Base-by-base conservation (phyloP, 2,888 invertebrate genomes). In the Machimus atricapillus region DNA sequence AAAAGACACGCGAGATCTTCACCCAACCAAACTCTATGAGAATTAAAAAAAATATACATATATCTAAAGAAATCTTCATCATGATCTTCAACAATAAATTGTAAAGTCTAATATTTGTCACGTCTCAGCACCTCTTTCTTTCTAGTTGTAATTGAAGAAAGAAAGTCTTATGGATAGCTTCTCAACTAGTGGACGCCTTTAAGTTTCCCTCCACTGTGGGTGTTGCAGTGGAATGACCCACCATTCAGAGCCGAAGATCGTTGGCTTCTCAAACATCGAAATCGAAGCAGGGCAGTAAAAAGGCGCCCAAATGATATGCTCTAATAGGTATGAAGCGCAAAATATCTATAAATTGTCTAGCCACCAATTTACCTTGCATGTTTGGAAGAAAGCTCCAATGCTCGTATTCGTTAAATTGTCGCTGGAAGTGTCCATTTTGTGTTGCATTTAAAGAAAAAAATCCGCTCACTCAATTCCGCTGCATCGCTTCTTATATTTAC, bases 311-410 rank as follows among this genome's bases (percentile, higher is more conserved):
- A 74, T 43, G 9, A 12, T 34, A 85, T 85, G 74, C 85, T 74
- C 85, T 74, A 27, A 85, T 85, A 85, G 66, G 7, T 83, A 46
- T 83, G 23, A 58, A 83, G 58, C 12, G 40, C 82, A 7, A 37
- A 66, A 83, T 31, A 83, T 83, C 43, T 12, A 37, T n/a, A 37
- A 66, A 83, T 66, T 23, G 12, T 12, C 8, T 23, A 66, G 23
- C 9, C 23, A 66, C 66, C 23, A 88, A n/a, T 91, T 92, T 91
- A 93, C 93, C 92, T 93, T 93, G 92, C 93, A 93, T 86, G 93
- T 93, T 90, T 93, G 93, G 89, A 93, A 93, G 89, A 93, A 93
- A 83, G 93, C 92, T 89, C 93, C 93, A 90, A 92, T 90, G 89
- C 90, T 91, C 79, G 85, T 73, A n/a, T 23, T 40, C 9, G 27